Evolutionary conservation across 2,797 vertebrate genomes (phyloP).

Genomic region (Siniperca scherzeri): DNA sequence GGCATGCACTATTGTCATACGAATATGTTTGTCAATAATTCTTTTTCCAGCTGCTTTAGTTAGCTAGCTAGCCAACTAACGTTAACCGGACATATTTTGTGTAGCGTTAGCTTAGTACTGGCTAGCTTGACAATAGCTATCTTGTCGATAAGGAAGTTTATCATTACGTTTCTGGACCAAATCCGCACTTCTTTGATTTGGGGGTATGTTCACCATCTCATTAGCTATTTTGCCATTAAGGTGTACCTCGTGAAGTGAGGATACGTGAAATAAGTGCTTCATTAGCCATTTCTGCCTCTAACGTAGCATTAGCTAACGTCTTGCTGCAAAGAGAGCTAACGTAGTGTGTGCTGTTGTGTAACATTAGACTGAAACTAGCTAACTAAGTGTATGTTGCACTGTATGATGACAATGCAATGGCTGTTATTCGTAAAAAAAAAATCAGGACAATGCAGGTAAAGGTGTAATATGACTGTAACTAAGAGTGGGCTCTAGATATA

Average conservation of each 20-base stretch:
- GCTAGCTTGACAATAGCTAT: constrained; percentile 67
- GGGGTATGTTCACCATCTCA: constrained; percentile 54
- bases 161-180: constrained; percentile 55
- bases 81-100: constrained; percentile 61
- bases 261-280: neutral
- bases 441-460: fast-evolving
- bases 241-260: neutral
- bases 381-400: too few species aligned
- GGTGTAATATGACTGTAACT: neutral
- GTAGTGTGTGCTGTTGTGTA: constrained; percentile 34
- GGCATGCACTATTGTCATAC: fast-evolving
- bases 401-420: fast-evolving
- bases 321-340: constrained; percentile 44
- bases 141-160: constrained; percentile 67
- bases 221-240: neutral
- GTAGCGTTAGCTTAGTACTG: constrained; percentile 34
- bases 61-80: neutral
- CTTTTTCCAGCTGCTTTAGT: neutral
- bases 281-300: constrained; percentile 27
- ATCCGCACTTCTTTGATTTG: constrained; percentile 26
- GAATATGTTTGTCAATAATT: neutral
- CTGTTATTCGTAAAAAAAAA: neutral
- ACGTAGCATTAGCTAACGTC: constrained; percentile 41
- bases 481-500: neutral
- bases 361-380: neutral